These are phyloP conservation scores for Cricetomys ansorgei DNA, from an alignment of 2,113 vertebrate genomes.

Conservation along the genomic window DNA sequence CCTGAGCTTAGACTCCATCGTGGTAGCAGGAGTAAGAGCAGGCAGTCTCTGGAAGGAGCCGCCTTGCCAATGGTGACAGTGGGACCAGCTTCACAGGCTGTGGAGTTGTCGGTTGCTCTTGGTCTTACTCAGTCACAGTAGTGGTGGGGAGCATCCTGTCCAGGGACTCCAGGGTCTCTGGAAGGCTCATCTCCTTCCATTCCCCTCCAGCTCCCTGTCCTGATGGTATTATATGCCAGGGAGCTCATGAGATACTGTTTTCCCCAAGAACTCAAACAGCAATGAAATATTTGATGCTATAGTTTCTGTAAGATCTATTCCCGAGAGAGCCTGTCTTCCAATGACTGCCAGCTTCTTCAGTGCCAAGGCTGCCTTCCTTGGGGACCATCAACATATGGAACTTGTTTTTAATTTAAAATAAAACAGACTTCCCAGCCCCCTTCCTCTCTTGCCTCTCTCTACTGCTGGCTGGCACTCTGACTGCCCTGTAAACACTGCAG, in stretches of 20 bases:
- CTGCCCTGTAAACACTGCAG: background rate
- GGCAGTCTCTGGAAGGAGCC: background rate
- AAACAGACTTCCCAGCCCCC: background rate
- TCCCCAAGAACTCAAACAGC: background rate
- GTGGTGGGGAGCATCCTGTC: background rate
- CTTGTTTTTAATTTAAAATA: conserved; percentile 40
- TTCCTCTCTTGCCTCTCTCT: background rate
- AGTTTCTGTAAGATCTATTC: background rate
- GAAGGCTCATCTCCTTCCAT: fast-evolving
- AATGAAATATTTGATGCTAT: background rate
- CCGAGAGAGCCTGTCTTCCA: fast-evolving
- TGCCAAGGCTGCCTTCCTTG: background rate
- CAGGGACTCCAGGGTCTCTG: background rate
- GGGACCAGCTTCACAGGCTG: too few relatives aligned
- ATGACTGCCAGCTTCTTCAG: background rate
- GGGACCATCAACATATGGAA: background rate
- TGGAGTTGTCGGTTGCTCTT: fast-evolving
- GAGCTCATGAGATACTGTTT: background rate
- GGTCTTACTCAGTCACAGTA: background rate
- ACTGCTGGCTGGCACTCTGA: fast-evolving
- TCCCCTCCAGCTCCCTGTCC: background rate
- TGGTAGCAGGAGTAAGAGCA: fast-evolving
- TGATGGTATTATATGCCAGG: background rate
- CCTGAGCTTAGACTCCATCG: background rate
- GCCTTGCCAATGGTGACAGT: fast-evolving